These are phyloP conservation scores for Bostrychus sinensis DNA, from an alignment of 2,113 vertebrate species.

Conservation along the genomic window DNA sequence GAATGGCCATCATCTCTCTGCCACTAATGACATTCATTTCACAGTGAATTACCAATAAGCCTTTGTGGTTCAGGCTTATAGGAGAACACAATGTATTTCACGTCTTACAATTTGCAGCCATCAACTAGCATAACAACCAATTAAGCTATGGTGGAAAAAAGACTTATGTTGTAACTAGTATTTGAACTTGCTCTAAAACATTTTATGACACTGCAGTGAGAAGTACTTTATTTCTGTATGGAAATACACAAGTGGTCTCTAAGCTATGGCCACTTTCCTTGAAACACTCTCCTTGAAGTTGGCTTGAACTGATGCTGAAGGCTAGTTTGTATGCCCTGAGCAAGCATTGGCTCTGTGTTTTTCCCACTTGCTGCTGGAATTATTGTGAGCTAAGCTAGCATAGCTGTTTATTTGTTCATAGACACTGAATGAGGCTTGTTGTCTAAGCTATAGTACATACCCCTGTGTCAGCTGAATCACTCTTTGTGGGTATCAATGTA, in stretches of 20 bases:
- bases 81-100: neutral
- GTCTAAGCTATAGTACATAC: slow-evolving; percentile 23
- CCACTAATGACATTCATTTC: slow-evolving; percentile 13
- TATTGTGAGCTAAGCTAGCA: slow-evolving; percentile 27
- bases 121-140: too few relatives aligned
- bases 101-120: too few relatives aligned
- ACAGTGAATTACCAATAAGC: slow-evolving; percentile 32
- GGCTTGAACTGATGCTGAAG: slow-evolving; percentile 5
- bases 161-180: too few relatives aligned
- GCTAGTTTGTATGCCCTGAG: slow-evolving; percentile 48
- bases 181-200: too few relatives aligned
- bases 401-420: slow-evolving; percentile 37
- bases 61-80: neutral
- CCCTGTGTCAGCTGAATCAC: slow-evolving; percentile 54
- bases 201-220: too few relatives aligned
- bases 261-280: neutral
- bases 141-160: too few relatives aligned
- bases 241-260: neutral
- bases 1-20: slow-evolving; percentile 6
- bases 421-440: slow-evolving; percentile 43
- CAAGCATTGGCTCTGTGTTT: slow-evolving; percentile 27
- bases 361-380: slow-evolving; percentile 23
- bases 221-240: neutral
- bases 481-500: slow-evolving; percentile 28
- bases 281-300: slow-evolving; percentile 11